These are phyloP conservation scores for Pseudopleuronectes americanus DNA, from an alignment of 2,797 vertebrate species.

Conservation along the genomic window DNA sequence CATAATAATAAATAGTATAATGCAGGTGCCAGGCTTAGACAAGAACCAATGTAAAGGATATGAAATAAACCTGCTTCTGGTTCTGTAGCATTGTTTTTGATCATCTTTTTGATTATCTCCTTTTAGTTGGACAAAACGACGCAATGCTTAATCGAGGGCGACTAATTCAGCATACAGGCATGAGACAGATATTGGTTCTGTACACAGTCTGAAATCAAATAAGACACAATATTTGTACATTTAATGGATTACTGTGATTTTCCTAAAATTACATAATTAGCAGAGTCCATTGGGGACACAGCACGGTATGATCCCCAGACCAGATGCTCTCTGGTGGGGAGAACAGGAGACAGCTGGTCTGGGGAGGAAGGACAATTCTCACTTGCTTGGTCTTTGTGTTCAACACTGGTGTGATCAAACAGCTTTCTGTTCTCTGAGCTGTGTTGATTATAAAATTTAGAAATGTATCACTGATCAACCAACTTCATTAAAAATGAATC, in stretches of 20 bases:
- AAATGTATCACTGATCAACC: constrained; percentile 3
- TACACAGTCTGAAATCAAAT: too few species aligned
- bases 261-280: too few species aligned
- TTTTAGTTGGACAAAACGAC: background rate
- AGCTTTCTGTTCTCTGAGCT: background rate
- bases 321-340: constrained; percentile 42
- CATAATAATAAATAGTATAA: too few species aligned
- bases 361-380: background rate
- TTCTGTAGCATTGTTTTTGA: background rate
- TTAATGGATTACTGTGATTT: background rate
- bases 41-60: background rate
- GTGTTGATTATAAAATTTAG: background rate
- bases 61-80: background rate
- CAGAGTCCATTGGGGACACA: too few species aligned
- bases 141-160: background rate
- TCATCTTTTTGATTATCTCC: background rate
- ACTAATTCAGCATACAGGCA: background rate
- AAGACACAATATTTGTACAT: background rate
- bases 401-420: constrained; percentile 19
- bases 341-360: constrained; percentile 46
- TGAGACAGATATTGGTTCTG: background rate
- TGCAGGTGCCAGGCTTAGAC: background rate
- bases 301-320: too few species aligned
- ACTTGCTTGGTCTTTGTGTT: constrained; percentile 14
- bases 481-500: background rate